phyloP scores from a whole-genome alignment of 2,113 vertebrate genomes.

The Gymnarchus niloticus region DNA sequence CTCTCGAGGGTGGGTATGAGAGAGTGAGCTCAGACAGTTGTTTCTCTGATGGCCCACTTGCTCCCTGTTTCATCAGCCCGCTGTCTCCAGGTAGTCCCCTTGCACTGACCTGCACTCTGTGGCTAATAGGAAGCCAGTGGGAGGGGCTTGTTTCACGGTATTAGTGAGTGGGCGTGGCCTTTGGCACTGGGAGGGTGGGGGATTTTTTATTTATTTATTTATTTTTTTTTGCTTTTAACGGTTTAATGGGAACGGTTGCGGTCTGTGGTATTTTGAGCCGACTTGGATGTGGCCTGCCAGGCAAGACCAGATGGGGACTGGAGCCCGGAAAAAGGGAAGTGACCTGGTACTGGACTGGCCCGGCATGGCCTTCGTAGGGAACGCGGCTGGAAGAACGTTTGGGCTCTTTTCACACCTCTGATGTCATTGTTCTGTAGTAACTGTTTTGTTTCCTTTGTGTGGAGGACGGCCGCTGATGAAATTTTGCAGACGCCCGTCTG shows the following conservation, averaged over 20 bases:
- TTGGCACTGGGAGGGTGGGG: not conserved
- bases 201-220: not conserved
- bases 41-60: conserved; percentile 14
- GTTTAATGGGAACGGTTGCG: not conserved
- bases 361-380: not conserved
- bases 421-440: not conserved
- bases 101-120: not conserved
- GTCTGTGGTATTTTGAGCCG: not conserved
- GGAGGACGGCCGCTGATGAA: not conserved
- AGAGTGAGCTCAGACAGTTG: conserved; percentile 12
- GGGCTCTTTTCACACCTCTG: not conserved
- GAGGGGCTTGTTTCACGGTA: not conserved
- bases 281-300: not conserved
- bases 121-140: not conserved
- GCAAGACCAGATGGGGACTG: not conserved
- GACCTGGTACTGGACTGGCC: not conserved
- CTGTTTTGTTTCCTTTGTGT: not conserved
- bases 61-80: conserved; percentile 14
- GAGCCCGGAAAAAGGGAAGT: not conserved
- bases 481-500: not conserved
- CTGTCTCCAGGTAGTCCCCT: conserved; percentile 9
- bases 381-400: not conserved
- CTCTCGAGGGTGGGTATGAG: not conserved
- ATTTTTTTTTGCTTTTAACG: too few species aligned
- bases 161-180: not conserved